Evolutionary conservation across 1,140 invertebrate genomes (phyloP).

Genomic region (Aphis craccivora): DNA sequence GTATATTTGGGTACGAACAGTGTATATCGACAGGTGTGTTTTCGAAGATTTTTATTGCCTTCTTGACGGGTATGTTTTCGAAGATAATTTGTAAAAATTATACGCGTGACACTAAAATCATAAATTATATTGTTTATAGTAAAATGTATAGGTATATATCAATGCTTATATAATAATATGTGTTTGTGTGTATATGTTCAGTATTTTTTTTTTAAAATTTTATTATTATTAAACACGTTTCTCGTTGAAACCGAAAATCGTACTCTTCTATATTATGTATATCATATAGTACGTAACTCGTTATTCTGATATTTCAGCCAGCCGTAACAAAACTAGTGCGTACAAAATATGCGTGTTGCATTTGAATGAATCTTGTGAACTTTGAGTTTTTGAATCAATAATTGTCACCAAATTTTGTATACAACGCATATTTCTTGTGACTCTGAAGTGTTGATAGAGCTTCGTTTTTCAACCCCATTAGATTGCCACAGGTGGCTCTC

Average conservation of each 20-base stretch:
- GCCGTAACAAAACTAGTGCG: not conserved
- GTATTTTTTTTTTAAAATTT: not conserved
- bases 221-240: not conserved
- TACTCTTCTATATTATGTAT: not conserved
- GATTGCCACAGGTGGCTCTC: no score
- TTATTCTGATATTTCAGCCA: not conserved
- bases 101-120: conserved; percentile 5
- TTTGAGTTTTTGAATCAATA: no score
- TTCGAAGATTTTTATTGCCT: conserved; percentile 22
- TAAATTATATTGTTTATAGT: conserved; percentile 35
- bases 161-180: no score
- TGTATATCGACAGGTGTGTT: conserved; percentile 34
- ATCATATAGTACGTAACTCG: not conserved
- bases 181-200: not conserved
- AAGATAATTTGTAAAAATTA: conserved; percentile 47
- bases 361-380: no score
- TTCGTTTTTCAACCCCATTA: no score
- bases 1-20: not conserved
- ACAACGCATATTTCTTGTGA: no score
- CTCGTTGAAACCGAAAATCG: not conserved
- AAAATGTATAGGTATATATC: not conserved
- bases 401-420: no score
- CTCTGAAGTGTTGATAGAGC: no score
- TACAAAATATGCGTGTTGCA: not conserved
- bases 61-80: conserved; percentile 4